A percentile compares a stretch with the other conserved stretches of the same genome.
Conservation (phyloP, 2,797 vertebrate species). For the Amblyraja radiata region DNA sequence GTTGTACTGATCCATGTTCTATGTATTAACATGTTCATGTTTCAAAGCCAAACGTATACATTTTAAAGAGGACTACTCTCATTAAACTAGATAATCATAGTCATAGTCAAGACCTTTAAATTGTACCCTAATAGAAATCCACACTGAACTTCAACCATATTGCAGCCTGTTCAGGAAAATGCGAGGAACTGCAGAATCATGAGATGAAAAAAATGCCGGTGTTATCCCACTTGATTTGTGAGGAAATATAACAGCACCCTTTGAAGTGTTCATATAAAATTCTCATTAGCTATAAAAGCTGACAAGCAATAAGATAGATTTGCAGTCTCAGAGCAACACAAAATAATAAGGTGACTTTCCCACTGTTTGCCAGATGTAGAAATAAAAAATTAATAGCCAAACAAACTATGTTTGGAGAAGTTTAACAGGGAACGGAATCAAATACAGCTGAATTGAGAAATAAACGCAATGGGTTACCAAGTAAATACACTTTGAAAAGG, state of each 20-base stretch:
- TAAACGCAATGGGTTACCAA: neutral
- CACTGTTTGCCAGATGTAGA: neutral
- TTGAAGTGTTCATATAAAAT: conserved; percentile 23
- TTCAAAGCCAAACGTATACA: neutral
- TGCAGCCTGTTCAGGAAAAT: neutral
- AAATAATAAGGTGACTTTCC: neutral
- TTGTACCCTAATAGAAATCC: neutral
- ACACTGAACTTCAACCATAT: neutral
- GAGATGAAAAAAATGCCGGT: neutral
- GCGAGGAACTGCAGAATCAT: neutral
- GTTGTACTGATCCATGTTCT: too few relatives aligned
- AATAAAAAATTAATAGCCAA: neutral
- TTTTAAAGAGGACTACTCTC: neutral
- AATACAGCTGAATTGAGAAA: neutral
- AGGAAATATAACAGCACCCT: neutral
- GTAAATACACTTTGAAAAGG: neutral
- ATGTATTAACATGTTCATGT: neutral
- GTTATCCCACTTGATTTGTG: neutral
- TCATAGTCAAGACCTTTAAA: neutral
- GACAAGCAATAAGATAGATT: neutral
- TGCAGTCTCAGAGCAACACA: neutral
- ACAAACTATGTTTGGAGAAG: neutral
- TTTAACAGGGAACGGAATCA: neutral
- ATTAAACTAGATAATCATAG: neutral
- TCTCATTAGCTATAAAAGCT: conserved; percentile 14